Base-by-base conservation (phyloP, 2,113 vertebrate species). In the Microcebus ravelobensis region DNA sequence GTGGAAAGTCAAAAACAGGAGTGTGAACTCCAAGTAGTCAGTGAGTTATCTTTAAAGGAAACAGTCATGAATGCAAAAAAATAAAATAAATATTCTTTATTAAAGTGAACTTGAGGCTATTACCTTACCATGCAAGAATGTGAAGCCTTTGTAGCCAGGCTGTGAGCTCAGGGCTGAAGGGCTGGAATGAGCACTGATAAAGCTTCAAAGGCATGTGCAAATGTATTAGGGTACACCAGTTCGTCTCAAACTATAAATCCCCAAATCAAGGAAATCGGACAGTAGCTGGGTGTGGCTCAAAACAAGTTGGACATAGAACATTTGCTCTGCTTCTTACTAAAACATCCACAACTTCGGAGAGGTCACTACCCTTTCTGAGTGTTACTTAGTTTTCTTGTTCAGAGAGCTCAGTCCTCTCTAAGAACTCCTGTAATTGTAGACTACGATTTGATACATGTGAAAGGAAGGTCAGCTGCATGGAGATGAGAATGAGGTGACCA, bases 31-130 rank as follows among this genome's bases (percentile, higher is more conserved):
- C 50, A 79, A 74, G 90, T 42, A 87, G 31, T 65, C 20, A 68
- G 23, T 39, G 63, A 68, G 34, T 91, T 93, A 50, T 86, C 70
- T 89, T 95, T 93, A 94, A 91, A 96, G 73, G 42, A 93, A 97
- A 87, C 1, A 52, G 34, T 34, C 42, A 57, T 81, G 29, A 77
- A 55, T 42, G 6, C 14, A 82, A 89, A 90, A 88, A 68, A 67
- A 36, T 70, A 59, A 12, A n/a, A 8, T 50, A 92, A 94, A 5
- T 73, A 55, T 25, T 77, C 20, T 50, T 4, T 63, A 52, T 87
- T 71, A 70, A 90, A 84, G 90, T 92, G 87, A 76, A 87, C 52
- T 65, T 61, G 59, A 92, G 90, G 85, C 68, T 55, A 82, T 96
- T 90, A 84, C 45, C 73, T 3, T 42, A 96, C 34, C 70, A 88